Conservation (phyloP, 2,888 invertebrate species). For the Clanis bilineata region DNA sequence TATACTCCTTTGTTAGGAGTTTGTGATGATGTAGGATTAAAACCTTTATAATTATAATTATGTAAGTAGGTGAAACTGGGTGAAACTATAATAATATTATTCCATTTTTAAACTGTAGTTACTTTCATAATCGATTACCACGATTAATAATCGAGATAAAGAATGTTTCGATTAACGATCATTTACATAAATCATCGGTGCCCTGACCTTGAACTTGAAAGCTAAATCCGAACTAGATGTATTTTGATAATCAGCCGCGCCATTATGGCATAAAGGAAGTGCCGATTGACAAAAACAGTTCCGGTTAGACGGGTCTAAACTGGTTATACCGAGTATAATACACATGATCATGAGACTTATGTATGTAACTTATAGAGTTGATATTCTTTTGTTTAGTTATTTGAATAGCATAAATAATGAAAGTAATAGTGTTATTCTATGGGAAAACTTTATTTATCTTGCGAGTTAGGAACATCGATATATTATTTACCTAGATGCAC, state of each 20-base stretch:
- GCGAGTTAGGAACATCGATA: no score
- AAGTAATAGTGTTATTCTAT: background rate
- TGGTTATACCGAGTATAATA: background rate
- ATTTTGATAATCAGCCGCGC: background rate
- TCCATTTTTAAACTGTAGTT: no score
- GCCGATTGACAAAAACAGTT: constrained; percentile 5
- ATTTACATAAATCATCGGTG: no score
- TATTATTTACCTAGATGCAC: no score
- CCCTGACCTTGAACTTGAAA: background rate
- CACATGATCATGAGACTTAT: background rate
- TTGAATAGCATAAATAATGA: background rate
- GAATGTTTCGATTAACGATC: no score
- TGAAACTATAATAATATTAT: no score
- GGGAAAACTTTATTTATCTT: background rate
- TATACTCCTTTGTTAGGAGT: no score
- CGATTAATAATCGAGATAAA: no score
- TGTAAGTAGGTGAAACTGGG: no score
- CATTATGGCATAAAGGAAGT: constrained; percentile 5
- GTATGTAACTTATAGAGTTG: background rate
- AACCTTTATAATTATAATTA: no score
- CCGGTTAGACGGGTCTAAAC: background rate
- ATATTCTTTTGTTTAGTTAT: background rate
- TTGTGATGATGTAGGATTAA: no score
- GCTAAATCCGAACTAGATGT: background rate
- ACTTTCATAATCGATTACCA: no score